phyloP scores from a whole-genome alignment of 2,113 vertebrate genomes.

The Apodemus speciosus region DNA sequence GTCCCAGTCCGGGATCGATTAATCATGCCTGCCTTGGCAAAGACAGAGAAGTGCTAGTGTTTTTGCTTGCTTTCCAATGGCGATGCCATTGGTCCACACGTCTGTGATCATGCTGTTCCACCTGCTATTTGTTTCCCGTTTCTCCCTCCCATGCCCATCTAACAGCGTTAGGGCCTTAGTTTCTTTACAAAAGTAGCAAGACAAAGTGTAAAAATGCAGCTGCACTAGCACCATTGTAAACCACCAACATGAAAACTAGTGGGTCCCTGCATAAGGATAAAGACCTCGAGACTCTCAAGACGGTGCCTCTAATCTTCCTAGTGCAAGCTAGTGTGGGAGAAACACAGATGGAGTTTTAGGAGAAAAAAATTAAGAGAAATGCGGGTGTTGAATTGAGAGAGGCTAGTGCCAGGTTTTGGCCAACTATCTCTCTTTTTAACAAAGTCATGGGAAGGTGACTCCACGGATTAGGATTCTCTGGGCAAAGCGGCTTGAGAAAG shows the following conservation, averaged over 20 bases:
- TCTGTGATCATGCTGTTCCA: neutral
- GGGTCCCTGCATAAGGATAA: neutral
- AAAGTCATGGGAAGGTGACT: conserved; percentile 70
- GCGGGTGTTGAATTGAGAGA: neutral
- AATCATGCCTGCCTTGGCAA: fast-evolving
- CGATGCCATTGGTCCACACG: too few relatives aligned
- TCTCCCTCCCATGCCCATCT: neutral
- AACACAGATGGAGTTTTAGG: neutral
- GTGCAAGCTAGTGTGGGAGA: neutral
- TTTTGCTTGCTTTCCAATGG: neutral
- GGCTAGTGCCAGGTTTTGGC: neutral
- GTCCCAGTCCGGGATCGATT: neutral
- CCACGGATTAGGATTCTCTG: conserved; percentile 45
- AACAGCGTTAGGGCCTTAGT: neutral
- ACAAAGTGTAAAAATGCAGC: neutral
- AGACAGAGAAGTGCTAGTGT: fast-evolving
- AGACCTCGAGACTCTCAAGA: neutral
- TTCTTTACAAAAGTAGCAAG: neutral
- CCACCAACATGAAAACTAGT: neutral
- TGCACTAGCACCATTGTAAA: neutral
- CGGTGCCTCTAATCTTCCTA: too few relatives aligned
- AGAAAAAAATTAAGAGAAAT: neutral
- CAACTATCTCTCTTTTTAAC: neutral
- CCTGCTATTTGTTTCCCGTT: neutral
- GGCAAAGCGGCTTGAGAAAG: conserved; percentile 3